These are phyloP conservation scores for Brienomyrus longianalis DNA, from an alignment of 2,113 vertebrate genomes.

Conservation along the genomic window DNA sequence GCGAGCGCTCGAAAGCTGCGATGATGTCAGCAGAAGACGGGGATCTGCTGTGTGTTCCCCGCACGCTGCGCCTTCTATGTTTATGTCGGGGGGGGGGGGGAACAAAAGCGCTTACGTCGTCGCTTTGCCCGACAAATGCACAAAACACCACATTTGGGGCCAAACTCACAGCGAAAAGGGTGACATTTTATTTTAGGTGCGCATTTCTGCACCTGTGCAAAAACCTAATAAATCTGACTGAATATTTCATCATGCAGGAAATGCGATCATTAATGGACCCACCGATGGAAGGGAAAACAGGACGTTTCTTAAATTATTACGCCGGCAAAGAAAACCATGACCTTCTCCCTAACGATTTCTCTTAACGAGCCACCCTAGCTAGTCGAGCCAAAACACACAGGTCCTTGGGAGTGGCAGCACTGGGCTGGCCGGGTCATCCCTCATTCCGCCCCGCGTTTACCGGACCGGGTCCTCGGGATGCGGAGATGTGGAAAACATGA, in stretches of 20 bases:
- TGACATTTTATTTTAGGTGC: not conserved
- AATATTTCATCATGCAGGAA: not conserved
- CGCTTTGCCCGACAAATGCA: not conserved
- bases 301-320: not conserved
- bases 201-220: not conserved
- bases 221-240: not conserved
- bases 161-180: not conserved
- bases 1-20: not conserved
- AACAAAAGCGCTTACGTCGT: not conserved
- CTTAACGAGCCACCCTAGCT: not conserved
- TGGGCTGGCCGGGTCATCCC: not conserved
- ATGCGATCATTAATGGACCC: not conserved
- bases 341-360: not conserved
- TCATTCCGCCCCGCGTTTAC: not conserved
- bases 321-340: not conserved
- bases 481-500: not conserved
- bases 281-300: not conserved
- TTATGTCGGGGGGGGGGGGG: not conserved
- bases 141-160: not conserved
- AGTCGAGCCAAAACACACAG: not conserved
- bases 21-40: not conserved
- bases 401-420: not conserved
- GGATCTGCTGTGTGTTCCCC: not conserved
- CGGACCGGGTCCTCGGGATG: not conserved
- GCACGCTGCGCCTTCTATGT: not conserved